Conservation (phyloP, 2,888 invertebrate genomes). For the Idaea aversata region DNA sequence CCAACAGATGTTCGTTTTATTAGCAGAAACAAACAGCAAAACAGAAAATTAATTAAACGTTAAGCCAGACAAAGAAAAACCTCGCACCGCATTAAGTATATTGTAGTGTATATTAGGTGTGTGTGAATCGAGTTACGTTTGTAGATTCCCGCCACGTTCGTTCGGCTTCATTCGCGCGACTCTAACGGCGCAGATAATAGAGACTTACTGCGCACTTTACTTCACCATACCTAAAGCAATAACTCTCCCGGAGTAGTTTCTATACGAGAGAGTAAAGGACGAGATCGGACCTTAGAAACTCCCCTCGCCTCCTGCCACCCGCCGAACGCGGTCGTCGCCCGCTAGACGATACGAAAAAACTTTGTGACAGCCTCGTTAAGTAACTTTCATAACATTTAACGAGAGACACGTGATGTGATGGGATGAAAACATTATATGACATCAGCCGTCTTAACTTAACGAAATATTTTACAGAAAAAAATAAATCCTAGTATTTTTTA, state of each 20-base stretch:
- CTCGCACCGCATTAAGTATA: conserved; percentile 36
- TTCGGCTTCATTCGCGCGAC: conserved; percentile 74
- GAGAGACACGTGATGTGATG: conserved; percentile 18
- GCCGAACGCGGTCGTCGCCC: conserved; percentile 13
- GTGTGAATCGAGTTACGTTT: conserved; percentile 64
- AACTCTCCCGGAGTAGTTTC: conserved; percentile 66
- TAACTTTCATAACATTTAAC: conserved; percentile 34
- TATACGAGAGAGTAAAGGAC: conserved; percentile 45
- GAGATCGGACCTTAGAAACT: conserved; percentile 11
- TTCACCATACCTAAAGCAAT: conserved; percentile 69
- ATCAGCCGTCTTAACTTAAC: neutral
- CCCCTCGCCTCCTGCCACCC: neutral
- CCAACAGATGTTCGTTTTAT: conserved; percentile 25
- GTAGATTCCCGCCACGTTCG: conserved; percentile 71
- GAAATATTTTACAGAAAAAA: conserved; percentile 11
- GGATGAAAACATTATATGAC: conserved; percentile 14
- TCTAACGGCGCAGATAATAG: conserved; percentile 78
- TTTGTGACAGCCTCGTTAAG: conserved; percentile 29
- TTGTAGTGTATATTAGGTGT: conserved; percentile 37
- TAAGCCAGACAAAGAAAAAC: conserved; percentile 42
- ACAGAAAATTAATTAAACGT: conserved; percentile 43
- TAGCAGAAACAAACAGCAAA: conserved; percentile 29
- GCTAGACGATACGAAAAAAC: conserved; percentile 29
- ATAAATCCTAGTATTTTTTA: too few relatives aligned
- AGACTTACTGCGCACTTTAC: conserved; percentile 78